Evolutionary conservation across 1,140 invertebrate species (phyloP).

Genomic region (Drosophila subpulchrella): DNA sequence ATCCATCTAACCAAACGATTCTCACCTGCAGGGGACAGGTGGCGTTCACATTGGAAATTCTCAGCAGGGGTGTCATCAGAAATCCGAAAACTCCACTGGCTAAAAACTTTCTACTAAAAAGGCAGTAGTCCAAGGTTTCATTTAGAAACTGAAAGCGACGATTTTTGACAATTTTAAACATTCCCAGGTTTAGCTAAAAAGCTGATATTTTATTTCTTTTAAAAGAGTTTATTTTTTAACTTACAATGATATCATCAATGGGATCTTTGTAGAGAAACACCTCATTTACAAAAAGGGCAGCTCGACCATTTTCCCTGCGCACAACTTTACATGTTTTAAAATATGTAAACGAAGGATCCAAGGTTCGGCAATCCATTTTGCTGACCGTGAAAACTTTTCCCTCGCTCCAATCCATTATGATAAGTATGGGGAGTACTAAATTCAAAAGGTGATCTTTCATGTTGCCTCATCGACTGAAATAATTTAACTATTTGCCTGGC

Average conservation of each 20-base stretch:
- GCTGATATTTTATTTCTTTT: background rate
- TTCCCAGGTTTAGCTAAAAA: conserved; percentile 17
- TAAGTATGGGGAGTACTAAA: background rate
- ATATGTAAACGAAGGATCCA: conserved; percentile 22
- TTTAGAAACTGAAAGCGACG: conserved; percentile 44
- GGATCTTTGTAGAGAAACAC: conserved; percentile 30
- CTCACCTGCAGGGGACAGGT: conserved; percentile 28
- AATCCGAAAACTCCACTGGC: conserved; percentile 14
- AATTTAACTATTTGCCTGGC: conserved; percentile 5
- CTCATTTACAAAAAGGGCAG: conserved; percentile 29
- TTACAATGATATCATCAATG: conserved; percentile 47
- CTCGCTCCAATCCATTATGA: background rate
- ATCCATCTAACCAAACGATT: background rate
- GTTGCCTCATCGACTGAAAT: conserved; percentile 5
- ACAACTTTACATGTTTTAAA: conserved; percentile 43
- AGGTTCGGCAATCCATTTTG: conserved; percentile 37
- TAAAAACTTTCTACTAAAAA: conserved; percentile 6
- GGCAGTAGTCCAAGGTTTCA: conserved; percentile 53
- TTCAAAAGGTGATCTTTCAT: conserved; percentile 13
- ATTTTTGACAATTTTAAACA: conserved; percentile 17
- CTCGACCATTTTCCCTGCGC: conserved; percentile 15
- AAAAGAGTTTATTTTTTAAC: background rate
- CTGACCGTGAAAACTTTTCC: conserved; percentile 31
- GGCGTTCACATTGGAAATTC: conserved; percentile 13
- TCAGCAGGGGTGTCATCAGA: conserved; percentile 13